phyloP scores from a whole-genome alignment of 2,797 vertebrate genomes.

The Bufotes viridis region DNA sequence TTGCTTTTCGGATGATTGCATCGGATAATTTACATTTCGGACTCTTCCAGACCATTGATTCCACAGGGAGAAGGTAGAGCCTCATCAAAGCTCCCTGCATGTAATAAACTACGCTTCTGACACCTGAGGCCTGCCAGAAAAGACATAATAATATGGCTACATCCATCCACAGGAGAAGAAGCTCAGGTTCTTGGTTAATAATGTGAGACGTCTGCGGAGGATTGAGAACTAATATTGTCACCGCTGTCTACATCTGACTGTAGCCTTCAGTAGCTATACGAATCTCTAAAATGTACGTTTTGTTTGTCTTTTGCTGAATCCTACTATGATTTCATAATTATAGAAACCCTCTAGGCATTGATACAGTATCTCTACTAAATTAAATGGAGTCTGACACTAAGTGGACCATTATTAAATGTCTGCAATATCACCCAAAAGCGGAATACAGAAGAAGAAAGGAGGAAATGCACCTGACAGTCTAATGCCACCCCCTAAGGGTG shows the following conservation, averaged over 20 bases:
- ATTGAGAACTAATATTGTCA: neutral
- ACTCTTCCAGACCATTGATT: constrained; percentile 30
- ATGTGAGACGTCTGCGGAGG: constrained; percentile 13
- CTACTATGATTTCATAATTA: neutral
- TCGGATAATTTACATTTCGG: constrained; percentile 45
- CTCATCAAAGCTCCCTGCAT: neutral
- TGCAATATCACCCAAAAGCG: too few species aligned
- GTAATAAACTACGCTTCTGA: constrained; percentile 26
- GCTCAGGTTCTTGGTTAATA: constrained; percentile 32
- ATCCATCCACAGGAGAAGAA: neutral
- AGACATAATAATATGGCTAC: neutral
- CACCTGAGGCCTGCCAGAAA: constrained; percentile 36
- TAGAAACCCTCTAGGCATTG: neutral
- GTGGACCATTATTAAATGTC: too few species aligned
- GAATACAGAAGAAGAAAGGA: too few species aligned
- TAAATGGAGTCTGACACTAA: neutral
- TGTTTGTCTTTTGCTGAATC: neutral
- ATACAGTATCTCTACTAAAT: neutral
- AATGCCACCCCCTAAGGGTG: too few species aligned
- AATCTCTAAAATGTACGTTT: neutral
- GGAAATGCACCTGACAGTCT: too few species aligned
- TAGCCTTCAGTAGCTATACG: neutral
- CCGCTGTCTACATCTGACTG: neutral
- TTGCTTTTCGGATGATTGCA: constrained; percentile 35
- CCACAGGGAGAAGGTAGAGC: constrained; percentile 14